These are phyloP conservation scores for Aromia moschata DNA, from an alignment of 2,888 invertebrate species.

Conservation along the genomic window DNA sequence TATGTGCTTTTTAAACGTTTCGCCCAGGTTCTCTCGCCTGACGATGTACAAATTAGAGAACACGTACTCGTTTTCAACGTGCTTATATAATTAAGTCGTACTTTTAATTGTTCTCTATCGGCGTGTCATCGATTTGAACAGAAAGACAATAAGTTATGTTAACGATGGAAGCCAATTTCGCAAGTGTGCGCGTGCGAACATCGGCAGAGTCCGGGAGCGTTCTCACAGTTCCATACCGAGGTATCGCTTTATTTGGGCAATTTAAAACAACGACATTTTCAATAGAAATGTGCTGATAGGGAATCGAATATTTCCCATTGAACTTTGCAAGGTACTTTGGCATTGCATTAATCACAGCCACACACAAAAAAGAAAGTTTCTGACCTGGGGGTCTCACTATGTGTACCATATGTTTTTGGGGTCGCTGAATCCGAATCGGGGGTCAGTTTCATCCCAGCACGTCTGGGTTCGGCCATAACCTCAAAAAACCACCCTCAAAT, in stretches of 20 bases:
- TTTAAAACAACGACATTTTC: constrained; percentile 52
- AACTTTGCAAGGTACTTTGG: constrained; percentile 36
- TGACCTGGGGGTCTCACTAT: no score
- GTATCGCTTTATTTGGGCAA: constrained; percentile 55
- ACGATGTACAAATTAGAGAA: no score
- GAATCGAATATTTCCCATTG: constrained; percentile 39
- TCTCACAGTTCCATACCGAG: constrained; percentile 56
- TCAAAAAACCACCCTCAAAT: no score
- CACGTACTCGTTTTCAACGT: neutral
- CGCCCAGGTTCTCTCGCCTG: no score
- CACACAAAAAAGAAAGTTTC: no score
- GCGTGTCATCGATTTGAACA: constrained; percentile 8
- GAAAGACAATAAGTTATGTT: constrained; percentile 12
- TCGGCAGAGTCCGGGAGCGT: constrained; percentile 35
- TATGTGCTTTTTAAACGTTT: no score
- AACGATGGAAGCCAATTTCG: constrained; percentile 35
- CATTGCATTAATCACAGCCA: no score
- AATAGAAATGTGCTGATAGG: constrained; percentile 47
- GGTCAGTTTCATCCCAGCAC: no score
- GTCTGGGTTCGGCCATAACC: no score
- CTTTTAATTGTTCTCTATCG: constrained; percentile 18
- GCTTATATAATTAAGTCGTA: constrained; percentile 10
- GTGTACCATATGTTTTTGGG: no score
- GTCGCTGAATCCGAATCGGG: no score
- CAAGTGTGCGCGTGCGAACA: constrained; percentile 30